Conservation (phyloP, 1,140 invertebrate genomes). For the fruit fly (Drosophila melanogaster) region Release_6_plus_ISO1_MT NT_037436.4:13148501-13149000, state of each 20-base stretch:
- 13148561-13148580: conserved; percentile 34
- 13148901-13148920: conserved; percentile 71
- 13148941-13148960: conserved; percentile 46
- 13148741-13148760: conserved; percentile 26
- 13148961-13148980: conserved; percentile 82
- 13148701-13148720: conserved; percentile 10
- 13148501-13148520: conserved; percentile 78
- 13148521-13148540: conserved; percentile 65
- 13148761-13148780: conserved; percentile 56
- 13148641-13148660: conserved; percentile 3
- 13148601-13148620: background rate
- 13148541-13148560: conserved; percentile 52
- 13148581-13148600: conserved; percentile 21
- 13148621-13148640: conserved; percentile 7
- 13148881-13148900: conserved; percentile 36
- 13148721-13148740: no score
- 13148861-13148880: background rate
- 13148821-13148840: conserved; percentile 1
- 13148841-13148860: conserved; percentile 21
- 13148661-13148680: background rate
- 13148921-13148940: conserved; percentile 64
- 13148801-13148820: conserved; percentile 1
- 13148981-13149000: conserved; percentile 77
- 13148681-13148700: conserved; percentile 25
- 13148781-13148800: conserved; percentile 18